Percentiles rank a stretch among this genome's conserved stretches.
Conservation (phyloP, 2,888 invertebrate species). For the Augochlorella aurata region DNA sequence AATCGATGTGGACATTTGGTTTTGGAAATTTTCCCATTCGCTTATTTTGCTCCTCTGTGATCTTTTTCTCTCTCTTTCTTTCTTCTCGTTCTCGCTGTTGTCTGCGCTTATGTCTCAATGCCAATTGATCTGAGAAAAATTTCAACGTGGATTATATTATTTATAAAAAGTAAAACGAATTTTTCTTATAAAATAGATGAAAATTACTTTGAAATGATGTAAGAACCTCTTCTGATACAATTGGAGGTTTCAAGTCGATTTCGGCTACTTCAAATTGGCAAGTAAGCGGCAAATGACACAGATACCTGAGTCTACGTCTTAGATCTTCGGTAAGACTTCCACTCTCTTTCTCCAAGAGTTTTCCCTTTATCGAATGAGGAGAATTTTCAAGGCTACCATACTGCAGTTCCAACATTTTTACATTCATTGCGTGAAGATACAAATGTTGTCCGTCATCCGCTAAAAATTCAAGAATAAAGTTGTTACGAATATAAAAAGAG, state of each 20-base stretch:
- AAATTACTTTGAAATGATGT: constrained; percentile 86
- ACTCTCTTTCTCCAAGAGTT: constrained; percentile 93
- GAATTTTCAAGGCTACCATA: constrained; percentile 92
- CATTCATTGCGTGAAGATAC: constrained; percentile 94
- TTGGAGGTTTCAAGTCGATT: constrained; percentile 89
- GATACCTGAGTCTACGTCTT: constrained; percentile 88
- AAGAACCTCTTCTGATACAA: constrained; percentile 87
- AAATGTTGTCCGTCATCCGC: constrained; percentile 96
- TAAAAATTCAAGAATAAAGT: constrained; percentile 71
- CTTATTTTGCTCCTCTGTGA: constrained; percentile 88
- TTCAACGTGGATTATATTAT: background rate
- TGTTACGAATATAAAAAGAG: background rate
- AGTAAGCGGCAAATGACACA: constrained; percentile 94
- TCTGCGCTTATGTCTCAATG: constrained; percentile 87
- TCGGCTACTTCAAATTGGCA: constrained; percentile 96
- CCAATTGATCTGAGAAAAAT: constrained; percentile 86
- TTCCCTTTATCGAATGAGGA: constrained; percentile 89
- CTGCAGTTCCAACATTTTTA: constrained; percentile 92
- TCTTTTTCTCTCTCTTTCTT: constrained; percentile 89
- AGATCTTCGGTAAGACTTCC: constrained; percentile 93
- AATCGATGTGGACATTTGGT: constrained; percentile 86
- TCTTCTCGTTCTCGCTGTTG: constrained; percentile 90
- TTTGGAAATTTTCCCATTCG: constrained; percentile 87
- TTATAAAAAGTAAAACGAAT: background rate
- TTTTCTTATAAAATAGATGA: background rate